Evolutionary conservation across 2,113 vertebrate species (phyloP).

Genomic region (Gorsachius goisagi): DNA sequence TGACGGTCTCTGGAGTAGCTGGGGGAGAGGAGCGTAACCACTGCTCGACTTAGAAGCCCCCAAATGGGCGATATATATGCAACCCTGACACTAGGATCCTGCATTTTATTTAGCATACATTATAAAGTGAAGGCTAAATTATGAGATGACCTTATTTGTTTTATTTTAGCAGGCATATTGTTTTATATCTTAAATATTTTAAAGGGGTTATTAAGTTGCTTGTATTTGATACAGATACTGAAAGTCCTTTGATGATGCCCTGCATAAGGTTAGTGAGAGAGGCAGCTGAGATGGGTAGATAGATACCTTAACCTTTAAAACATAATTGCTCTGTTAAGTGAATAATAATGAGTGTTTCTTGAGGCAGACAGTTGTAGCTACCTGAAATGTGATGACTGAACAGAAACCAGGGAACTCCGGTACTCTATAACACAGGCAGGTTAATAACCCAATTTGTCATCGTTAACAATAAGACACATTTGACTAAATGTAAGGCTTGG

Average conservation of each 20-base stretch:
- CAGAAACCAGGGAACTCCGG: background rate
- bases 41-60: background rate
- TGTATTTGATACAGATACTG: background rate
- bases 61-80: rapidly evolving
- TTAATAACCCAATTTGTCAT: constrained; percentile 45
- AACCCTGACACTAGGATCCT: background rate
- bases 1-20: background rate
- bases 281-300: constrained; percentile 32
- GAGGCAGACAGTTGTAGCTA: background rate
- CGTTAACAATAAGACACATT: background rate
- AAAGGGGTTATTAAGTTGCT: constrained; percentile 12
- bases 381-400: constrained; percentile 52
- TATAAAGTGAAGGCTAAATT: background rate
- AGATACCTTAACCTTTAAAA: constrained; percentile 50
- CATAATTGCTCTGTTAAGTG: constrained; percentile 54
- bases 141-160: background rate
- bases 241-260: background rate
- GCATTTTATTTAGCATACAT: background rate
- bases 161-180: background rate
- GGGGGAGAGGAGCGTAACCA: background rate
- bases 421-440: background rate
- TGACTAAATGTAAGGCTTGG: background rate
- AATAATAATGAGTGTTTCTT: constrained; percentile 48
- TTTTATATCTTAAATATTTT: constrained; percentile 24
- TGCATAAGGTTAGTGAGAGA: background rate